These are phyloP conservation scores for Helogale parvula DNA, from an alignment of 2,113 vertebrate genomes.

Conservation along the genomic window DNA sequence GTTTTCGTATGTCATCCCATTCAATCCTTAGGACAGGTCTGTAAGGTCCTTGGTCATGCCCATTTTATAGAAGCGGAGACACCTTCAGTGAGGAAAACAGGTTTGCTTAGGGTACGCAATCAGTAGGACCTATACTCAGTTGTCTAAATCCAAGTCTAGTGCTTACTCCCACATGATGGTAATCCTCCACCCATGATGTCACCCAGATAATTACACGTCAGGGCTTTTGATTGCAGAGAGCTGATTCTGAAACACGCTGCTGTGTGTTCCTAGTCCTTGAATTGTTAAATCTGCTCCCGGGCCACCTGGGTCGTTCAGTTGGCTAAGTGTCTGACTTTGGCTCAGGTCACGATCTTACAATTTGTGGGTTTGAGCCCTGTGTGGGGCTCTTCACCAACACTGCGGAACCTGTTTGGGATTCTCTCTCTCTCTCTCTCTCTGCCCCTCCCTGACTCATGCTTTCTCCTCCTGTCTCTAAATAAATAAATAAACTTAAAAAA, in stretches of 20 bases:
- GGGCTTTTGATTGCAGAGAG: neutral
- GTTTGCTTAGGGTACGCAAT: neutral
- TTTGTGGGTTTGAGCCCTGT: too few species aligned
- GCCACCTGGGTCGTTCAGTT: too few species aligned
- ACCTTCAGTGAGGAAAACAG: neutral
- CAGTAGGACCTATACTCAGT: neutral
- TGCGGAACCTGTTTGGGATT: too few species aligned
- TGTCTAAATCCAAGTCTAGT: neutral
- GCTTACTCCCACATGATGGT: neutral
- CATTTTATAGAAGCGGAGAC: neutral
- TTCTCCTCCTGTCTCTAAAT: too few species aligned
- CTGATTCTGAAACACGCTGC: neutral
- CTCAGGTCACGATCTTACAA: too few species aligned
- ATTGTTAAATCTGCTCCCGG: too few species aligned
- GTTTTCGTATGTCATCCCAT: neutral
- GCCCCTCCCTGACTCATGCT: too few species aligned
- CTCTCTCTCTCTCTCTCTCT: too few species aligned
- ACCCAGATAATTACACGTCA: fast-evolving
- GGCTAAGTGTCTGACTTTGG: too few species aligned
- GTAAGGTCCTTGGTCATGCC: neutral
- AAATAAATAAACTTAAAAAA: too few species aligned
- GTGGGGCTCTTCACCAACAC: too few species aligned
- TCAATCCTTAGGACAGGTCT: neutral
- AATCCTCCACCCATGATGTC: fast-evolving
- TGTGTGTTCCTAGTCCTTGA: neutral